Percentiles rank a stretch among this genome's conserved stretches.
Conservation (phyloP, 2,797 vertebrate species). For the Coilia nasus region DNA sequence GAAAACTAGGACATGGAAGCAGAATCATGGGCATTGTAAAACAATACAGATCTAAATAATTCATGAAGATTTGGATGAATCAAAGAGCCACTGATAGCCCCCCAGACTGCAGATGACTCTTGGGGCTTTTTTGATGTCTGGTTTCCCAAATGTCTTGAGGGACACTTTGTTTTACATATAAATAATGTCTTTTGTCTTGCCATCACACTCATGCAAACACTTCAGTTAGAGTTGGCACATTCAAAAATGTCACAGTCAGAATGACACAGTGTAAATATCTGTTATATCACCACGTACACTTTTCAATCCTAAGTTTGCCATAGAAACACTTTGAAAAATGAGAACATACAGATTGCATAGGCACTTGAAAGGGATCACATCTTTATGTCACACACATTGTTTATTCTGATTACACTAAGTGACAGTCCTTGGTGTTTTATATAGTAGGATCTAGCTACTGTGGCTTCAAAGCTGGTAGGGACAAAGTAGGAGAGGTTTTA, state of each 20-base stretch:
- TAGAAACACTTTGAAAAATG: background rate
- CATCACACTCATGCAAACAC: background rate
- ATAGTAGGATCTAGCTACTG: background rate
- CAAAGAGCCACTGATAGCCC: conserved; percentile 22
- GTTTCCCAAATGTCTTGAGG: conserved; percentile 23
- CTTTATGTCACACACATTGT: background rate
- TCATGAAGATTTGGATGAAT: conserved; percentile 43
- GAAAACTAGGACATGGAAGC: conserved; percentile 51
- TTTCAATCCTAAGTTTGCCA: background rate
- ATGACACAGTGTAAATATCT: background rate
- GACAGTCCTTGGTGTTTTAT: background rate
- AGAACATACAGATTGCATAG: background rate
- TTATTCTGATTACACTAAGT: background rate
- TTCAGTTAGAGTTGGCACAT: background rate
- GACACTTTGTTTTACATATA: conserved; percentile 46
- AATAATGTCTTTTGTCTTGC: conserved; percentile 45
- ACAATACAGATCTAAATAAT: conserved; percentile 40
- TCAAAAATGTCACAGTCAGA: background rate
- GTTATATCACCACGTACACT: background rate
- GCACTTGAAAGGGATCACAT: background rate
- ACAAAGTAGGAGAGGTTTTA: background rate
- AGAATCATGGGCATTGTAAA: conserved; percentile 28
- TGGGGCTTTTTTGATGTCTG: conserved; percentile 44
- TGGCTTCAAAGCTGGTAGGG: background rate
- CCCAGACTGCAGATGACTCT: conserved; percentile 28